A percentile compares a stretch with the other conserved stretches of the same genome.
These are phyloP conservation scores for Cydia fagiglandana DNA, from an alignment of 1,140 invertebrate genomes.

Conservation along the genomic window DNA sequence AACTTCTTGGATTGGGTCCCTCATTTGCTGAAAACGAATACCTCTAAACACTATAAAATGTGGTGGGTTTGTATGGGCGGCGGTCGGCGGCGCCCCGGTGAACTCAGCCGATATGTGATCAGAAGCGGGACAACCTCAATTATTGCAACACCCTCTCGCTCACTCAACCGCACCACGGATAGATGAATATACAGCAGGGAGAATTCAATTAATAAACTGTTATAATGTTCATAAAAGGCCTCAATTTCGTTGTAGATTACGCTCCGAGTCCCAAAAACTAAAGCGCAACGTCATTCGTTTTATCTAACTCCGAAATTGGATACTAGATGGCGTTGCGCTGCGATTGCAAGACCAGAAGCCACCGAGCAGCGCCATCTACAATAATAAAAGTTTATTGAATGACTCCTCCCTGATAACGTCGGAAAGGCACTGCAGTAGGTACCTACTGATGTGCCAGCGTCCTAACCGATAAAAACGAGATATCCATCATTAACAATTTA, in stretches of 20 bases:
- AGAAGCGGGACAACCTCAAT: conserved; percentile 22
- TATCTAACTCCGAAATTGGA: too few species aligned
- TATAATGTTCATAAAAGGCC: background rate
- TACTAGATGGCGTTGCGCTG: too few species aligned
- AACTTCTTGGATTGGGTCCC: too few species aligned
- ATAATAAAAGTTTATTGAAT: background rate
- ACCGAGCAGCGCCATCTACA: too few species aligned
- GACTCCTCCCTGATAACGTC: background rate
- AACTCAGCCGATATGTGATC: conserved; percentile 10
- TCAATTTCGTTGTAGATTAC: background rate
- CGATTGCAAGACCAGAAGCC: too few species aligned
- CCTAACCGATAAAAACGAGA: conserved; percentile 20
- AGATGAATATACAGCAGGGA: background rate
- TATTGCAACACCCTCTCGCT: conserved; percentile 24
- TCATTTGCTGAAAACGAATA: too few species aligned
- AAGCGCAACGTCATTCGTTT: too few species aligned
- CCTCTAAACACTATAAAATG: too few species aligned
- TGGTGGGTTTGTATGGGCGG: too few species aligned
- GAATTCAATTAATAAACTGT: background rate
- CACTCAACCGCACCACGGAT: conserved; percentile 7
- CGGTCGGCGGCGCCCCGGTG: background rate
- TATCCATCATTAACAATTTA: conserved; percentile 5
- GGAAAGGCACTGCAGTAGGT: conserved; percentile 13
- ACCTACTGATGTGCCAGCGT: background rate
- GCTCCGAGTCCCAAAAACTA: background rate